Evolutionary conservation across 2,888 invertebrate species (phyloP), one percentile per base, ranked within the genome.

Genomic region (Napeogenes sylphis): DNA sequence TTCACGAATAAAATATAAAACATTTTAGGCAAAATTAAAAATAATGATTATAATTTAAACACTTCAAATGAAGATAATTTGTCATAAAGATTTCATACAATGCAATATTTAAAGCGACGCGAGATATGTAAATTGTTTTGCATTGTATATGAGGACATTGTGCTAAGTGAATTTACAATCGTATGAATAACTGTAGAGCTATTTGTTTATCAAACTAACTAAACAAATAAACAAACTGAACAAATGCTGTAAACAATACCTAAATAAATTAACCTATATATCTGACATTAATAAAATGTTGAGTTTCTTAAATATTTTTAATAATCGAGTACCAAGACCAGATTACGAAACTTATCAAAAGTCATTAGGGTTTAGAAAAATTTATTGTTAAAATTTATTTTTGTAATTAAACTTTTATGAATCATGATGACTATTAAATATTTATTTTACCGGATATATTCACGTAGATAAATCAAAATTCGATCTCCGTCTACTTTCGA

Each of bases 151-250:
- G 62, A 62, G 61, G 55, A 58, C 63, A 66, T 59, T 64, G 66
- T 64, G 58, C 69, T 32, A 55, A 58, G 47, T 55, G 56, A 64
- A 68, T 58, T 59, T 55, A 58, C 65, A 55, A 63, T 59, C 63
- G 51, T 14, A n/a, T 51, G 51, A 51, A 51, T 57, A 54, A 42
- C 75, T 64, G 77, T 79, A 78, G 76, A 77, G 58, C 61, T 61
- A 63, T 65, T 65, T 81, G 77, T 81, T 83, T 82, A 77, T 72
- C 69, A 72, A 78, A 73, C 65, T 68, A 78, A 73, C 65, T 68
- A 46, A 61, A 67, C 30, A 21, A 21, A 21, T 21, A 21, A 21
- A 21, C 21, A 21, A 21, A 21, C 21, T 21, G 21, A 21, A 21
- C 21, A 21, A 21, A 21, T 2, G 10, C 51, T 51, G 30, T 51